Conservation (phyloP, 2,888 invertebrate species). For the Philhelius pedissequus region DNA sequence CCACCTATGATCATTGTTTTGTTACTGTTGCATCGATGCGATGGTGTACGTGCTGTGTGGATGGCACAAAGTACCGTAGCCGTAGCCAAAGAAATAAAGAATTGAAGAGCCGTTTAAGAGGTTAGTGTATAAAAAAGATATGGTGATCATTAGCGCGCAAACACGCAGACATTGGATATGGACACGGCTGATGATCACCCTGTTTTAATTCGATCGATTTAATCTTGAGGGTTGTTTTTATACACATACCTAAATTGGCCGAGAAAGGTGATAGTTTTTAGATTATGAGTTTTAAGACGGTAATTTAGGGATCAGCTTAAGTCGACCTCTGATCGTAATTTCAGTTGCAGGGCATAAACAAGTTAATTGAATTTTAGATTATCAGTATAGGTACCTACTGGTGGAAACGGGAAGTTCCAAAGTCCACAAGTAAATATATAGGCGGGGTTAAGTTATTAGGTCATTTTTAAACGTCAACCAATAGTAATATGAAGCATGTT, state of each 20-base stretch:
- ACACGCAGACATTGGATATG: conserved; percentile 52
- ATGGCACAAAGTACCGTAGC: conserved; percentile 58
- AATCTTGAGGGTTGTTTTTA: conserved; percentile 32
- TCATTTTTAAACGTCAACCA: too few species aligned
- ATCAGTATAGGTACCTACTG: too few species aligned
- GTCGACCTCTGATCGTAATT: neutral
- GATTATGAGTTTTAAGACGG: conserved; percentile 1
- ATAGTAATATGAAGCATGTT: too few species aligned
- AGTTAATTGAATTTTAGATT: neutral
- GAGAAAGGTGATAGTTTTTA: conserved; percentile 7
- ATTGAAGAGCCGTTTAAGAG: conserved; percentile 55
- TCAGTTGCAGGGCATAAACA: neutral
- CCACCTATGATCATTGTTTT: conserved; percentile 40
- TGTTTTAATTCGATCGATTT: conserved; percentile 36
- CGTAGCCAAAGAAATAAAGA: too few species aligned
- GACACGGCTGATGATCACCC: conserved; percentile 61
- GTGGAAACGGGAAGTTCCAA: neutral
- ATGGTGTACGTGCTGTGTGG: neutral
- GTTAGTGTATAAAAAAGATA: conserved; percentile 11
- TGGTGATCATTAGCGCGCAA: conserved; percentile 59
- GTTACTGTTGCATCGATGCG: neutral
- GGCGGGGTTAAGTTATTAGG: too few species aligned
- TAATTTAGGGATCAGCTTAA: neutral
- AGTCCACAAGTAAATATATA: neutral
- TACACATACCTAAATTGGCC: neutral